Percentiles rank a stretch among this genome's conserved stretches.
Conservation (phyloP, 2,888 invertebrate genomes). For the Plagiodera versicolora region DNA sequence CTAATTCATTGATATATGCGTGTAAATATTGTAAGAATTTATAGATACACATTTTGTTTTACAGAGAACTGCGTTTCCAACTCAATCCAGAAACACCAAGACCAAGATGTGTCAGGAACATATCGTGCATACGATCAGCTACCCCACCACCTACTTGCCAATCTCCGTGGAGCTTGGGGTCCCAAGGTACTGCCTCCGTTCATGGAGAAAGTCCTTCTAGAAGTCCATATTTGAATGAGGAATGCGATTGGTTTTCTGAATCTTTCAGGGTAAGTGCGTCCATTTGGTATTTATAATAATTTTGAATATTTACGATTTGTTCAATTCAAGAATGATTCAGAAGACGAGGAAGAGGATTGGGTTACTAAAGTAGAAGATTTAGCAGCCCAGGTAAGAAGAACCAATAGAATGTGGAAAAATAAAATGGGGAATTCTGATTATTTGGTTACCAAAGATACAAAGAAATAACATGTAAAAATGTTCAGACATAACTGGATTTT, state of each 20-base stretch:
- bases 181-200: conserved; percentile 39
- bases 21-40: too few species aligned
- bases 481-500: too few species aligned
- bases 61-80: conserved; percentile 7
- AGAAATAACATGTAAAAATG: conserved; percentile 28
- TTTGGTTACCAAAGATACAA: conserved; percentile 37
- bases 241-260: conserved; percentile 42
- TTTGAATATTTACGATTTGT: too few species aligned
- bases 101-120: conserved; percentile 14
- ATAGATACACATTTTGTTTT: too few species aligned
- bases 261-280: conserved; percentile 38
- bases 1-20: too few species aligned
- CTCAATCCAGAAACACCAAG: conserved; percentile 6
- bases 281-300: too few species aligned
- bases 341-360: conserved; percentile 42
- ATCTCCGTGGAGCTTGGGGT: conserved; percentile 43
- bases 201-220: conserved; percentile 37
- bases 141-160: conserved; percentile 28
- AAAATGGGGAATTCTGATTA: conserved; percentile 34
- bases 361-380: conserved; percentile 40
- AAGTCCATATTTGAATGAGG: conserved; percentile 34
- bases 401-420: conserved; percentile 41
- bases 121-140: conserved; percentile 9
- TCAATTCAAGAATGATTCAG: conserved; percentile 35
- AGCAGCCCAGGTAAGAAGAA: conserved; percentile 40